These are phyloP conservation scores for Ranitomeya variabilis DNA, from an alignment of 2,113 vertebrate genomes.

Conservation along the genomic window DNA sequence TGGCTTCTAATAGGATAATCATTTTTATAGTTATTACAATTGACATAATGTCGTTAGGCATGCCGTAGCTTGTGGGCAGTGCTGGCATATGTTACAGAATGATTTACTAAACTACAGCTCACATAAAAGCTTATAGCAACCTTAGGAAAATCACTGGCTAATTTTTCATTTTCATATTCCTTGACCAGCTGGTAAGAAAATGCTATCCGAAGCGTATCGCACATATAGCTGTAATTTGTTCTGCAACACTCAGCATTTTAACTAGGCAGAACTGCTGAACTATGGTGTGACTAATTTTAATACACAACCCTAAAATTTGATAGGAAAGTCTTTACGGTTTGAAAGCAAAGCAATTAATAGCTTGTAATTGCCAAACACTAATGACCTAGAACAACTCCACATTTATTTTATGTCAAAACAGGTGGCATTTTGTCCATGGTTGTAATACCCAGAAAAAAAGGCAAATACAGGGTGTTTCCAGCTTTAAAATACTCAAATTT, in stretches of 20 bases:
- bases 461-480: background rate
- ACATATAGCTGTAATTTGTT: slow-evolving; percentile 11
- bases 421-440: slow-evolving; percentile 1
- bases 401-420: slow-evolving; percentile 17
- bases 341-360: slow-evolving; percentile 23
- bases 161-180: background rate
- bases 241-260: background rate
- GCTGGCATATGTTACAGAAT: background rate
- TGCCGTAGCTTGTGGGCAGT: background rate
- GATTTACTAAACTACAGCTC: background rate
- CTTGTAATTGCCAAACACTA: slow-evolving; percentile 31
- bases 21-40: background rate
- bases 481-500: background rate
- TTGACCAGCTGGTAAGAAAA: slow-evolving; percentile 2
- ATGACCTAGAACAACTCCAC: slow-evolving; percentile 8
- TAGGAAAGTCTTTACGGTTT: slow-evolving; percentile 13
- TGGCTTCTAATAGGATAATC: background rate
- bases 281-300: slow-evolving; percentile 40
- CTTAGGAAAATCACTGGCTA: background rate
- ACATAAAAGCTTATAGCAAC: background rate
- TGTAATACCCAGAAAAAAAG: background rate
- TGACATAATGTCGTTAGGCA: background rate
- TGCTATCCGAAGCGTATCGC: background rate
- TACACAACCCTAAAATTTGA: slow-evolving; percentile 38
- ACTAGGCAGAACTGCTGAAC: slow-evolving; percentile 29